Evolutionary conservation across 2,113 vertebrate genomes (phyloP).

Genomic region (Bufo bufo): DNA sequence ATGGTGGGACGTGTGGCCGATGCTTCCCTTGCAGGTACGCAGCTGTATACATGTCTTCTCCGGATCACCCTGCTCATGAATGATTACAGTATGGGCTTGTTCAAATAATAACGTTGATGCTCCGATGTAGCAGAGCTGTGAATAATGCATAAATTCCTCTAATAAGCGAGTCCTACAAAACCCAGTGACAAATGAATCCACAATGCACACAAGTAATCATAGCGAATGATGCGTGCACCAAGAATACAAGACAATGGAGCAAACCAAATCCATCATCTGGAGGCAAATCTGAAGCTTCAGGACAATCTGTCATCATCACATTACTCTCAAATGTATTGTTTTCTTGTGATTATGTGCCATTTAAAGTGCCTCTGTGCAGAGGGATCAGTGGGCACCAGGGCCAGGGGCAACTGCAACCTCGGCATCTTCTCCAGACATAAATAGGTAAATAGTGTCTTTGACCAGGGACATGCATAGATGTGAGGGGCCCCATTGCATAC

Average conservation of each 20-base stretch:
- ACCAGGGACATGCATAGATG: too few relatives aligned
- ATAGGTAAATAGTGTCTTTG: too few relatives aligned
- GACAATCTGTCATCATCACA: neutral
- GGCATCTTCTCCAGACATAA: neutral
- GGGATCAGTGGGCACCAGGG: neutral
- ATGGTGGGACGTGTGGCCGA: too few relatives aligned
- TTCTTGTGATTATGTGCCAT: neutral
- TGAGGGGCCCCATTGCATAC: too few relatives aligned
- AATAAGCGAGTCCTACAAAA: neutral
- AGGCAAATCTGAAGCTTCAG: neutral
- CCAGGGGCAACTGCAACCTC: neutral
- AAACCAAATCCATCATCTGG: neutral
- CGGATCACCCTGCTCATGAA: neutral
- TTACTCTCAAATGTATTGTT: neutral
- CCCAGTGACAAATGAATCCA: neutral
- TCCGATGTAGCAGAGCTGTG: neutral
- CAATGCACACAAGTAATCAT: neutral
- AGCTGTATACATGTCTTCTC: too few relatives aligned
- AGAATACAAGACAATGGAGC: neutral
- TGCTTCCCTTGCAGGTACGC: too few relatives aligned
- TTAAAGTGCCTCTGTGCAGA: neutral
- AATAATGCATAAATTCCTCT: neutral
- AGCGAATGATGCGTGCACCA: slow-evolving; percentile 1
- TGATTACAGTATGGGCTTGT: neutral
- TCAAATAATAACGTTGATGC: neutral